phyloP scores from a whole-genome alignment of 2,113 vertebrate genomes.

The Piprites chloris region DNA sequence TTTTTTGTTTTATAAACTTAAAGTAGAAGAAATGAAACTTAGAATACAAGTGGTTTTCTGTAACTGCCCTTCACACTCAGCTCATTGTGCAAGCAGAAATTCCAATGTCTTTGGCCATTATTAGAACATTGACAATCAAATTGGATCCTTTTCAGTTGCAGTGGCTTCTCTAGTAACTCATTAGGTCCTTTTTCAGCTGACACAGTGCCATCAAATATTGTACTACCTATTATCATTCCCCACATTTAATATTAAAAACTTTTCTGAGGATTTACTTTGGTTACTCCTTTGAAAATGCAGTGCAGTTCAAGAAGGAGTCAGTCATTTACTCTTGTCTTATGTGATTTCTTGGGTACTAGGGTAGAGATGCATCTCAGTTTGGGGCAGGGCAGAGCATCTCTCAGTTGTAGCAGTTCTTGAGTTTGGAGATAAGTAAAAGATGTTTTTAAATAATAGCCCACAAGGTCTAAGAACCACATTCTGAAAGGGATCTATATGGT shows the following conservation, averaged over 20 bases:
- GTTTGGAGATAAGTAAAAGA: neutral
- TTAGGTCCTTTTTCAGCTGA: neutral
- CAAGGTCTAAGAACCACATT: neutral
- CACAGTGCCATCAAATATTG: neutral
- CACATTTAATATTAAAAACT: neutral
- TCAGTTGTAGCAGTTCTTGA: neutral
- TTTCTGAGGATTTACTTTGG: neutral
- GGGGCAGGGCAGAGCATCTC: neutral
- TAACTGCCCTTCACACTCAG: neutral
- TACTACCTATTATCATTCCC: neutral
- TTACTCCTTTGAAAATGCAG: neutral
- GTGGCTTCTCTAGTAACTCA: neutral
- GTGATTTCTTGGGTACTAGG: neutral
- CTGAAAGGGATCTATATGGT: neutral
- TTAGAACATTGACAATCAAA: neutral
- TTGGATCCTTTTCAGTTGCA: neutral
- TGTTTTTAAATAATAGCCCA: neutral
- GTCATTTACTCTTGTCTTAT: neutral
- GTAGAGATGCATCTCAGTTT: neutral
- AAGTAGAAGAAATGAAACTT: neutral
- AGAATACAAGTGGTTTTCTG: neutral
- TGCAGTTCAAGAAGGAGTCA: neutral
- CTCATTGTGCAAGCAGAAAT: neutral
- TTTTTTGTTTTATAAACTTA: neutral
- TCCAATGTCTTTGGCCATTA: neutral